phyloP scores from a whole-genome alignment of 2,888 invertebrate species.

The Dicyrtoma fusca region DNA sequence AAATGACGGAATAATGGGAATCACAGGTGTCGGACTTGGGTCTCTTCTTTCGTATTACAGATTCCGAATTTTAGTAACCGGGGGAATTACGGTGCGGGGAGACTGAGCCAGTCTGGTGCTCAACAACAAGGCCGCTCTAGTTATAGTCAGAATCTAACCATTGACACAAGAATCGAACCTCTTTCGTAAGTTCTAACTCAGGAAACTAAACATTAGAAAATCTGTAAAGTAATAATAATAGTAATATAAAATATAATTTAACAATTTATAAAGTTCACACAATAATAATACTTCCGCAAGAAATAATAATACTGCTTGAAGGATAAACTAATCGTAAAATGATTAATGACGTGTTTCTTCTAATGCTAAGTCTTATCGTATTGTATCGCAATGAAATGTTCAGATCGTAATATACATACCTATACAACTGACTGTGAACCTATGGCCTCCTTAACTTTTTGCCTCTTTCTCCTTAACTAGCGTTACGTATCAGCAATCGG shows the following conservation, averaged over 20 bases:
- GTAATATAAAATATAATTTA: no score
- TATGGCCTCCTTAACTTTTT: background rate
- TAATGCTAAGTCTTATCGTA: no score
- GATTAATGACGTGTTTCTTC: background rate
- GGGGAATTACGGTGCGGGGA: slow-evolving; percentile 5
- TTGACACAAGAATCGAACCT: slow-evolving; percentile 54
- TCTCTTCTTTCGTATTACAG: slow-evolving; percentile 37
- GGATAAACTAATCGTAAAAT: no score
- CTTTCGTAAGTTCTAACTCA: slow-evolving; percentile 46
- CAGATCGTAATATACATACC: no score
- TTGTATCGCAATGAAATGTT: no score
- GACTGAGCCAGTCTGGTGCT: slow-evolving; percentile 20
- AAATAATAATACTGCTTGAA: slow-evolving; percentile 5
- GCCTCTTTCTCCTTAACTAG: slow-evolving; percentile 2
- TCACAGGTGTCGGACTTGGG: slow-evolving; percentile 18
- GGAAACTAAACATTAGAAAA: no score
- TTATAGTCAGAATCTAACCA: slow-evolving; percentile 51
- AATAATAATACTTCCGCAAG: no score
- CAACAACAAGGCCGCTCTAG: slow-evolving; percentile 42
- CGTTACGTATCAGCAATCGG: background rate
- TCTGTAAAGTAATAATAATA: no score
- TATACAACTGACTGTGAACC: no score
- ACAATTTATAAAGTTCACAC: no score
- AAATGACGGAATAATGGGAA: background rate
- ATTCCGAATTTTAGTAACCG: slow-evolving; percentile 39